Evolutionary conservation across 2,888 invertebrate genomes (phyloP), one percentile per base, ranked within the genome.

Genomic region (Lissocephala sabroskyi): DNA sequence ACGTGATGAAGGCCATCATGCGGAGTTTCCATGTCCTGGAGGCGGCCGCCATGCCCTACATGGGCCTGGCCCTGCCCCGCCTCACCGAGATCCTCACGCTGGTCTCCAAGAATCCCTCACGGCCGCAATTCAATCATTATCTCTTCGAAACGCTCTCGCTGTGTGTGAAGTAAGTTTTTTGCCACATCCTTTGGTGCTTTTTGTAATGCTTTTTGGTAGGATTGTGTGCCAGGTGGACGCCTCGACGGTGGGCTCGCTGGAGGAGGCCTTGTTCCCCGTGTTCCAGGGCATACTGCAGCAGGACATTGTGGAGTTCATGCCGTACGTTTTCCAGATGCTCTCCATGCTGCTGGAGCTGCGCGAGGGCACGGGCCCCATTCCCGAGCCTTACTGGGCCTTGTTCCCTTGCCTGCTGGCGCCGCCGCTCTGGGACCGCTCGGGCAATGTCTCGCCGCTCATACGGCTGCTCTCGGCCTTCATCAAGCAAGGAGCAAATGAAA

Each of bases 41-140:
- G 83, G 94, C 93, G 26, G 87, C 87, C 6, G 89, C 94, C 11
- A 87, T 97, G 68, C 92, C 94, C 10, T 93, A 89, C 82, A 87
- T 97, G 79, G 90, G 89, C 18, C 89, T 89, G n/a, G 88, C 96
- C 2, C 84, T 98, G 56, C 93, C 94, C 0, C 92, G 94, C 79
- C 86, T 98, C 14, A 96, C 96, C 0, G 89, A 91, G 61, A 95
- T 96, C 83, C 86, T 98, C 35, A 86, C 91, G 3, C 85, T 89
- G 28, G 96, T 97, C 19, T 90, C 96, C 45, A 94, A 94, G 86
- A 98, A 98, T 86, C 95, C 98, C 0, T 95, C 94, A 73, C 94
- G 96, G 75, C 98, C 99, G 0, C 95, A 97, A 83, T 98, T 98
- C 86, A 98, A 98, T 86, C 99, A 99, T 83, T 99, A 94, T 85